Conservation (phyloP, 2,113 vertebrate species). For the Anser brachyrhynchus region DNA sequence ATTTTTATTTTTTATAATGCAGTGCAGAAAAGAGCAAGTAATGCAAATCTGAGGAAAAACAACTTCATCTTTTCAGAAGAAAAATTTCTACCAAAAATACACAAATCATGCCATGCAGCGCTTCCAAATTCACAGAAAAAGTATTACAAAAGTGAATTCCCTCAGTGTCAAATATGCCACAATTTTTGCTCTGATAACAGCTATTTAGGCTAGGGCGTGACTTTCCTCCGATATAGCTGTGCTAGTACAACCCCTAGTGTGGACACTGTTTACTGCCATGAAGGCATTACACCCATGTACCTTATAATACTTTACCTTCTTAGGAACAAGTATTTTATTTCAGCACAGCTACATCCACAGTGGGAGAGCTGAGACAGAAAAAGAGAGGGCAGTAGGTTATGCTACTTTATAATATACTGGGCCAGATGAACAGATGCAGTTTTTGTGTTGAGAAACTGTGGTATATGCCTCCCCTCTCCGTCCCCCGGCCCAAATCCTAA, state of each 20-base stretch:
- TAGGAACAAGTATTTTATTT: conserved; percentile 12
- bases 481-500: not conserved
- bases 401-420: not conserved
- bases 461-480: not conserved
- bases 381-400: conserved; percentile 38
- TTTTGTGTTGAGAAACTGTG: not conserved
- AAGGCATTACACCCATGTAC: not conserved
- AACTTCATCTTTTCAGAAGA: not conserved
- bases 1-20: conserved; percentile 26
- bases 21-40: conserved; percentile 10
- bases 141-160: conserved; percentile 20
- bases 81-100: conserved; percentile 22
- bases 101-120: not conserved
- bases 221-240: conserved; percentile 53
- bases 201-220: conserved; percentile 56
- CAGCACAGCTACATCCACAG: not conserved
- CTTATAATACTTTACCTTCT: not conserved
- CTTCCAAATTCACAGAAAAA: conserved; percentile 28
- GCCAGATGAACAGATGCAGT: conserved; percentile 19
- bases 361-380: not conserved
- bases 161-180: conserved; percentile 42
- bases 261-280: conserved; percentile 53
- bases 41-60: not conserved
- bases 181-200: conserved; percentile 46
- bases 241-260: conserved; percentile 71